Percentiles rank a stretch among this genome's conserved stretches.
These are phyloP conservation scores for Atopsyche davidsoni DNA, from an alignment of 1,140 invertebrate genomes.

Conservation along the genomic window DNA sequence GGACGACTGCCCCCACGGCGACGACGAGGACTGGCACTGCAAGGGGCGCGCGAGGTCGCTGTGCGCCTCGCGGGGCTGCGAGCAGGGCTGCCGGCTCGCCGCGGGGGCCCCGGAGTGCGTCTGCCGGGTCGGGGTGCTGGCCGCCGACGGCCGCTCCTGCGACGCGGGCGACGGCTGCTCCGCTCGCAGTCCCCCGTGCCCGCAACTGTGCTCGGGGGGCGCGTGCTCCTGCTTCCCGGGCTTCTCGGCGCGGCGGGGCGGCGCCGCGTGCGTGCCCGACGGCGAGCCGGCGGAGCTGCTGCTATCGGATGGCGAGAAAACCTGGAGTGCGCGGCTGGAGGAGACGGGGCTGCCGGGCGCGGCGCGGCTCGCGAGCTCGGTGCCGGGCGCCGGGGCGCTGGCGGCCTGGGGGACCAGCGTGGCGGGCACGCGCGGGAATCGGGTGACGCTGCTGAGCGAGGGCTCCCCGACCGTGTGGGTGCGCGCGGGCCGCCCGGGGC, in stretches of 20 bases:
- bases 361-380: conserved; percentile 32
- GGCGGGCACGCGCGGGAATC: no score
- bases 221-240: conserved; percentile 62
- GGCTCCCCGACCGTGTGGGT: no score
- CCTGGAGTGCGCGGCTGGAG: conserved; percentile 31
- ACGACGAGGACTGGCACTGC: conserved; percentile 55
- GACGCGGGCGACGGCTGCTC: conserved; percentile 65
- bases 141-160: conserved; percentile 47
- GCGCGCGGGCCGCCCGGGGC: conserved; percentile 65
- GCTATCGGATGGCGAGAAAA: no score
- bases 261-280: conserved; percentile 9
- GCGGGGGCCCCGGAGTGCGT: conserved; percentile 64
- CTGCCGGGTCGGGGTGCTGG: conserved; percentile 56
- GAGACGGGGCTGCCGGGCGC: conserved; percentile 34
- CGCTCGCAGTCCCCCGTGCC: conserved; percentile 62
- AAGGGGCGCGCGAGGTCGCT: no score
- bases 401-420: no score
- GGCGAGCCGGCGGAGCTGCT: no score
- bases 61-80: neutral
- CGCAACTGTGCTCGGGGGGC: conserved; percentile 64
- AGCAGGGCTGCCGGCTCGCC: conserved; percentile 56
- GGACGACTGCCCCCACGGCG: conserved; percentile 61
- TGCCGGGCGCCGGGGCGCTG: no score
- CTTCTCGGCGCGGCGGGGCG: no score
- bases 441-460: no score